Conservation (phyloP, 2,113 vertebrate species). For the Gymnogyps californianus region DNA sequence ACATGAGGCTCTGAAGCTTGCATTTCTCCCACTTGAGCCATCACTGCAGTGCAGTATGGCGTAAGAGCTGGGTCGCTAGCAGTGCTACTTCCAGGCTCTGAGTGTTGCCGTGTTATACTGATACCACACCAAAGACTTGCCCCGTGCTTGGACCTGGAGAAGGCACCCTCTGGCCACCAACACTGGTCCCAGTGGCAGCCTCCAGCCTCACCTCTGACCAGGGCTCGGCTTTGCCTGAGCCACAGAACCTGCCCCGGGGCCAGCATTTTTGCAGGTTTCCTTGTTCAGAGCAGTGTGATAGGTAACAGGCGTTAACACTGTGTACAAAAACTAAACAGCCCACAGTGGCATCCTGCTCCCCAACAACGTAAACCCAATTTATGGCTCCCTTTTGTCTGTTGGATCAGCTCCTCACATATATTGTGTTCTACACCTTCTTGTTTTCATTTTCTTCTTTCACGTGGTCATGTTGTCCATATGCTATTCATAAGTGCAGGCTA, state of each 20-base stretch:
- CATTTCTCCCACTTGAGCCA: background rate
- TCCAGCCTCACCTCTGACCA: background rate
- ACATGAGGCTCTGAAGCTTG: background rate
- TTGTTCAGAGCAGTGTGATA: background rate
- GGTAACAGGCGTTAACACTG: background rate
- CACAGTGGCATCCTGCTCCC: background rate
- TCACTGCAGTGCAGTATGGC: too few relatives aligned
- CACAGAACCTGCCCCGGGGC: background rate
- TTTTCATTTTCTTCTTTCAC: background rate
- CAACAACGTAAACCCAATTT: background rate
- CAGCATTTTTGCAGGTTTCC: background rate
- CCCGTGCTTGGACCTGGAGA: background rate
- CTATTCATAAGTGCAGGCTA: background rate
- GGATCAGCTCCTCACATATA: background rate
- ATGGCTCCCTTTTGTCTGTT: background rate
- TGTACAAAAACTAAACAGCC: background rate
- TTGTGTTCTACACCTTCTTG: background rate
- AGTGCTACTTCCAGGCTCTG: background rate
- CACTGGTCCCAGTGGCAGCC: background rate
- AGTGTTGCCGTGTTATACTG: fast-evolving
- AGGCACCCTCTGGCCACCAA: background rate
- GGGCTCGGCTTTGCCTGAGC: background rate
- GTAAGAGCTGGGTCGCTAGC: background rate
- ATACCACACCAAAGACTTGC: background rate
- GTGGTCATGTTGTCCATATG: background rate